Percentiles rank a stretch among this genome's conserved stretches.
Conservation (phyloP, 1,140 invertebrate species). For the Cyphomyrmex costatus region DNA sequence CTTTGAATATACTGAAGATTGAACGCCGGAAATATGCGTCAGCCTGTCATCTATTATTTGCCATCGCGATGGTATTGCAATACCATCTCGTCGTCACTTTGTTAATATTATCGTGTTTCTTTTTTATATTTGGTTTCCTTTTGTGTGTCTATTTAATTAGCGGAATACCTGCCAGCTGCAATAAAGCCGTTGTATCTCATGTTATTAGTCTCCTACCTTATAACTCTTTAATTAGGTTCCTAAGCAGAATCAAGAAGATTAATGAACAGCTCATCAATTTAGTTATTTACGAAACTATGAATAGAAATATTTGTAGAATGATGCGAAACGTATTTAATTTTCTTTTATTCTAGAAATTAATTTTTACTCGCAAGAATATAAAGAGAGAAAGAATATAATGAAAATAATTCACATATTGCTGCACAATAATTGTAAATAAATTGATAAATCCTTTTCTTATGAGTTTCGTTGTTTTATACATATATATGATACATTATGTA, state of each 20-base stretch:
- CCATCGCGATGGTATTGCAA: not conserved
- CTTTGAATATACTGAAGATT: constrained; percentile 97
- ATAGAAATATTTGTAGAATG: constrained; percentile 8
- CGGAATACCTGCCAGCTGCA: constrained; percentile 36
- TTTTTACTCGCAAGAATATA: constrained; percentile 13
- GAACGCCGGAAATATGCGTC: constrained; percentile 75
- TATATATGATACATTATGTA: not conserved
- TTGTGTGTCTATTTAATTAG: constrained; percentile 37
- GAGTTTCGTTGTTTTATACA: not conserved
- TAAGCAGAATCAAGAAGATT: not conserved
- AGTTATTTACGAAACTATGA: not conserved
- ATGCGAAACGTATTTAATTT: not conserved
- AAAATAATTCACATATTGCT: not conserved
- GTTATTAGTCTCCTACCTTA: constrained; percentile 39
- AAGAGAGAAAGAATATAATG: not conserved
- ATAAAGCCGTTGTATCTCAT: constrained; percentile 49
- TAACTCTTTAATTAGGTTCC: constrained; percentile 24
- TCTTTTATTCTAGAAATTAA: constrained; percentile 9
- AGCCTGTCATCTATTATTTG: not conserved
- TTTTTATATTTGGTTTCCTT: constrained; percentile 34
- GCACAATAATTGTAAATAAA: constrained; percentile 23
- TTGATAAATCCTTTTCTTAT: not conserved
- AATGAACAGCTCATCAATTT: constrained; percentile 16
- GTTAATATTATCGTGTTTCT: constrained; percentile 9
- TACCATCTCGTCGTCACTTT: not conserved